Evolutionary conservation across 2,888 invertebrate genomes (phyloP).

Genomic region (Phragmatobia fuliginosa): DNA sequence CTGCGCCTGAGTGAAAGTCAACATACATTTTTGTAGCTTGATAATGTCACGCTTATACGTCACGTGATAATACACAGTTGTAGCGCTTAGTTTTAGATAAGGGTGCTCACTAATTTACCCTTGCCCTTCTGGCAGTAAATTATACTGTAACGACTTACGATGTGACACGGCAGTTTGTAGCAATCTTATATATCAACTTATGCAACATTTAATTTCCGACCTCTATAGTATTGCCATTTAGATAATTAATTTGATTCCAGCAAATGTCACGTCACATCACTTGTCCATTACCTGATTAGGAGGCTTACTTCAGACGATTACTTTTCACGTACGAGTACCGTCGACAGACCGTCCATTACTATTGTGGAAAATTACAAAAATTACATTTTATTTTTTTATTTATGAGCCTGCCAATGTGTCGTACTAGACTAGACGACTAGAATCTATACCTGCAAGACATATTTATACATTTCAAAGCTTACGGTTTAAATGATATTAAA

Average conservation of each 20-base stretch:
- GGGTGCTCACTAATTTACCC: background rate
- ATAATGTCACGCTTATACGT: too few relatives aligned
- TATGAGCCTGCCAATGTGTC: too few relatives aligned
- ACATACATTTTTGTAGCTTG: too few relatives aligned
- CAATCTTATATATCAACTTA: background rate
- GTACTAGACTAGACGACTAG: too few relatives aligned
- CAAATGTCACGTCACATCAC: constrained; percentile 6
- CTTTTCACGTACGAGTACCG: background rate
- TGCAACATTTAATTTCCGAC: background rate
- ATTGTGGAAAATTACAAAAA: too few relatives aligned
- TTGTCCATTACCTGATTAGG: constrained; percentile 15
- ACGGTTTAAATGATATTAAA: background rate
- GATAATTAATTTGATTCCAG: constrained; percentile 7
- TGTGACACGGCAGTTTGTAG: background rate
- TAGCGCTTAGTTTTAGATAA: background rate
- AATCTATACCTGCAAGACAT: too few relatives aligned
- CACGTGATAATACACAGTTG: too few relatives aligned
- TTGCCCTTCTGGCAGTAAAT: background rate
- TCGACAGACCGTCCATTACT: background rate
- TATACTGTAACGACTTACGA: background rate
- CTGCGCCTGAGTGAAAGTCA: too few relatives aligned
- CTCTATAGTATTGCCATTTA: constrained; percentile 5
- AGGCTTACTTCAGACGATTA: background rate
- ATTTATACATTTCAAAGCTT: background rate
- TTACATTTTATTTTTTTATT: too few relatives aligned